Base-by-base conservation (phyloP, 2,797 vertebrate genomes). In the Falco concolor region DNA sequence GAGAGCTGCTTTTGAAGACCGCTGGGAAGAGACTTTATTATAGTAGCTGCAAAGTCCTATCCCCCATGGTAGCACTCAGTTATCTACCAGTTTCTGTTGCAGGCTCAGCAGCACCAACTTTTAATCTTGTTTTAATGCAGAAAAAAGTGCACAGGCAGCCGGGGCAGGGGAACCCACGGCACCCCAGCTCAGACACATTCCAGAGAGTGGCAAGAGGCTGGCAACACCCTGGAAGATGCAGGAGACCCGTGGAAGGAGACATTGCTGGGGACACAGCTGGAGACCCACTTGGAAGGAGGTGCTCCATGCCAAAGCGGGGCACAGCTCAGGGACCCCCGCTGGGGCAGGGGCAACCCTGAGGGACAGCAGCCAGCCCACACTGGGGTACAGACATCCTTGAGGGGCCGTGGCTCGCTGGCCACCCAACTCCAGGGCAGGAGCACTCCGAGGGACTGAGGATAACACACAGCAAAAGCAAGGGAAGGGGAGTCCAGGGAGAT, bases 351-450 rank as follows among this genome's bases (percentile, higher is more conserved):
- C 70, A 81, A 12, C 6, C 24, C 47, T 27, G 49, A 76, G 28
- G 56, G 40, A 54, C 4, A 0, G 1, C 34, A 77, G 42, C 12
- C 32, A 73, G 67, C 23, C 42, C 36, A 38, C 34, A 2, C 30
- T 10, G 40, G 50, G 14, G 20, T 3, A n/a, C 24, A 38, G 56
- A 24, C 40, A 34, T 4, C 24, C 52, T 10, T 9, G 25, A 67
- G 16, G 22, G 25, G 61, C 40, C 0, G 0, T 5, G 23, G 44
- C 30, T 24, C 2, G 0, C 18, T 13, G 60, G 36, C 12, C n/a
- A 52, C 24, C 40, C 30, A 28, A 15, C 0, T 1, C 54, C 20
- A 52, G 50, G 44, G 23, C 34, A 91, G 54, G 14, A 23, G 8
- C 10, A 44, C 14, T n/a, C 67, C 25, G 19, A 50, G 11, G 18